phyloP scores from a whole-genome alignment of 2,797 vertebrate species.

The Notolepis coatsorum region DNA sequence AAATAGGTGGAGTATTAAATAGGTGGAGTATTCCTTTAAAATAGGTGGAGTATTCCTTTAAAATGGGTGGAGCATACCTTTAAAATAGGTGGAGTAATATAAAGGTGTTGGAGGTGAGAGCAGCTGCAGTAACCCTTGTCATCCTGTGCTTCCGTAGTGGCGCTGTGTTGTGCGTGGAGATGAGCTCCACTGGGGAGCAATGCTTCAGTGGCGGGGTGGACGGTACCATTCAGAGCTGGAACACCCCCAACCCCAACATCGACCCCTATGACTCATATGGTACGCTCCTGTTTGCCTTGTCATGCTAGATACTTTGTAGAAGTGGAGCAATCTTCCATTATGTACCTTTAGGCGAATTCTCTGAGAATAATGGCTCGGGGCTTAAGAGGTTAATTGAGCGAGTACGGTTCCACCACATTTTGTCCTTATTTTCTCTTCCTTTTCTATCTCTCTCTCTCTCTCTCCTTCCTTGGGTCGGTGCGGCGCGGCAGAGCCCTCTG shows the following conservation, averaged over 20 bases:
- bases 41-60: too few relatives aligned
- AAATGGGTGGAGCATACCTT: too few relatives aligned
- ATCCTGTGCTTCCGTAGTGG: constrained; percentile 35
- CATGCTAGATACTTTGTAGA: neutral
- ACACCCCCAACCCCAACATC: constrained; percentile 89
- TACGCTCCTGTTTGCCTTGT: constrained; percentile 44
- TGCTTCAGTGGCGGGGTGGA: constrained; percentile 94
- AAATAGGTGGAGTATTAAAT: too few relatives aligned
- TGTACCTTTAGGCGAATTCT: too few relatives aligned
- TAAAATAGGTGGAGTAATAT: too few relatives aligned
- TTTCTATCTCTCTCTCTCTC: neutral
- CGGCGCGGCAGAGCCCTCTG: constrained; percentile 84
- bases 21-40: too few relatives aligned
- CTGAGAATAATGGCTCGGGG: too few relatives aligned
- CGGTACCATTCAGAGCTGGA: constrained; percentile 96
- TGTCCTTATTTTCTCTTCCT: neutral
- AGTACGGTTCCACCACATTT: too few relatives aligned
- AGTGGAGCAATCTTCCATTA: too few relatives aligned
- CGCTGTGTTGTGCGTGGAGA: constrained; percentile 74
- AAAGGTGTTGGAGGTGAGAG: too few relatives aligned
- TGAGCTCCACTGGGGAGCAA: constrained; percentile 94
- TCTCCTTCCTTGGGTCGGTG: neutral
- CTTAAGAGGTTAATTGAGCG: too few relatives aligned
- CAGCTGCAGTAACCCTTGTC: too few relatives aligned
- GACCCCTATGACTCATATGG: constrained; percentile 96